phyloP scores from a whole-genome alignment of 2,888 invertebrate genomes.

The Baronia brevicornis region DNA sequence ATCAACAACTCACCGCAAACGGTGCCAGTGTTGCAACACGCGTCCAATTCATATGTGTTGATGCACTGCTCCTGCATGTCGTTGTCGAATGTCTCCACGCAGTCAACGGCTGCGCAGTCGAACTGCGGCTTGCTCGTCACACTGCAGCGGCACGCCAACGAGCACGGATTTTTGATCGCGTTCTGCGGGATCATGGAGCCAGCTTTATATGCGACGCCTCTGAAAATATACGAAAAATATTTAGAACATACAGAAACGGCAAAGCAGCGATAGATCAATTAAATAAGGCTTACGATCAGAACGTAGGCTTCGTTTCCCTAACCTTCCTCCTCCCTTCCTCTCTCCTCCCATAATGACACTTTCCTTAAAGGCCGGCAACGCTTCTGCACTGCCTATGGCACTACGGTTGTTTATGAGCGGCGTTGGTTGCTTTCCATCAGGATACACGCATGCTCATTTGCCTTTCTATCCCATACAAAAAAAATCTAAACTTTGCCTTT shows the following conservation, averaged over 20 bases:
- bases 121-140: constrained; percentile 38
- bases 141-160: constrained; percentile 51
- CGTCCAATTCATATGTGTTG: constrained; percentile 45
- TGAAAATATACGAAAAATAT: constrained; percentile 27
- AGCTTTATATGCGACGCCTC: constrained; percentile 47
- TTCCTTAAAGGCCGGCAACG: no score
- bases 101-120: constrained; percentile 62
- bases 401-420: no score
- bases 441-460: no score
- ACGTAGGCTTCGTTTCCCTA: no score
- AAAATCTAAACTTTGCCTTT: no score
- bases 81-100: constrained; percentile 47
- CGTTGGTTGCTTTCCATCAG: no score
- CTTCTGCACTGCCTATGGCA: no score
- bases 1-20: constrained; percentile 47
- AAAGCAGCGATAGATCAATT: background rate
- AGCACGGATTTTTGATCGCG: constrained; percentile 50
- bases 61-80: constrained; percentile 51
- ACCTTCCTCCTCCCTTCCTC: no score
- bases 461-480: no score
- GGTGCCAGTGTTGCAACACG: constrained; percentile 54
- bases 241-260: background rate
- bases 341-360: no score
- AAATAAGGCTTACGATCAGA: background rate
- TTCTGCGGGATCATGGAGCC: constrained; percentile 43